phyloP scores from a whole-genome alignment of 2,888 invertebrate genomes.

The Hedychridium roseum region DNA sequence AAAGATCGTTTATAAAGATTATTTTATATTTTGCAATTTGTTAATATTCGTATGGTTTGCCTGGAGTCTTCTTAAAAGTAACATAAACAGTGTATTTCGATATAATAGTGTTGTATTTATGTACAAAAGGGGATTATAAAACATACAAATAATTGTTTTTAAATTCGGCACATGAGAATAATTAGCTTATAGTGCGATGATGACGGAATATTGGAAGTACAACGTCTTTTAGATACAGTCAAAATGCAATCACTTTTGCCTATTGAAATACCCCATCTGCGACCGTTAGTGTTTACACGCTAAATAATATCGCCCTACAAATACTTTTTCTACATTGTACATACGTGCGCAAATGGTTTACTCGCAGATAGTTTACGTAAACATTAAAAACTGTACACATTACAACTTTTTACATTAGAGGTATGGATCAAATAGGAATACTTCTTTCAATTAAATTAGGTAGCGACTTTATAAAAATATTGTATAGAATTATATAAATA shows the following conservation, averaged over 20 bases:
- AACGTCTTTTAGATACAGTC: not conserved
- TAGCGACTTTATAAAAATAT: constrained; percentile 52
- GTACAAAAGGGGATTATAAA: constrained; percentile 55
- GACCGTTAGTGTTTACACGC: constrained; percentile 51
- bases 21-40: no score
- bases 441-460: constrained; percentile 57
- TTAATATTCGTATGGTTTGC: no score
- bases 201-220: not conserved
- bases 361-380: constrained; percentile 9
- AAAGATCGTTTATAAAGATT: no score
- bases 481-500: constrained; percentile 58
- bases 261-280: constrained; percentile 45
- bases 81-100: no score
- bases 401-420: constrained; percentile 59
- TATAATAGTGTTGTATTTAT: constrained; percentile 58
- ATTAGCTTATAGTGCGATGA: constrained; percentile 46
- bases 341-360: constrained; percentile 35
- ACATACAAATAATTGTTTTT: constrained; percentile 44
- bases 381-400: constrained; percentile 46
- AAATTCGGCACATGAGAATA: constrained; percentile 51
- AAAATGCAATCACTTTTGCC: not conserved
- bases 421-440: constrained; percentile 48
- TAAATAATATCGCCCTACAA: constrained; percentile 54
- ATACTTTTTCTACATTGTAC: constrained; percentile 52
- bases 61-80: no score